Percentiles rank a stretch among this genome's conserved stretches.
Evolutionary conservation across 2,888 invertebrate species (phyloP).

Genomic region (Drosophila anomalipes): DNA sequence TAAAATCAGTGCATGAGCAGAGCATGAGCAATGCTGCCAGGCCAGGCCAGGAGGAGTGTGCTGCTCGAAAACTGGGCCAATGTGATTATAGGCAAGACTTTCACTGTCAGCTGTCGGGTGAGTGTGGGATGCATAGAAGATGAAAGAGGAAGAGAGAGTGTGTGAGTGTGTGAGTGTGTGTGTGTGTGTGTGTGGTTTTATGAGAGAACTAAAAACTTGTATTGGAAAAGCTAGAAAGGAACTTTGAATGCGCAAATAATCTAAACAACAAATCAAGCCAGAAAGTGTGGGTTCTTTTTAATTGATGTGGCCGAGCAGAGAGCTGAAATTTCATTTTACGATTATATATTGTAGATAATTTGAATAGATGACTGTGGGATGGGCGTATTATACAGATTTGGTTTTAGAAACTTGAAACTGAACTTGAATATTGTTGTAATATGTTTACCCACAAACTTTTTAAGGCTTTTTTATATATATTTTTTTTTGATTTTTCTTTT

Average conservation of each 20-base stretch:
- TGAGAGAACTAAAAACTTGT: constrained; percentile 37
- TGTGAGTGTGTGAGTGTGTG: constrained; percentile 12
- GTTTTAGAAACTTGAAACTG: not conserved
- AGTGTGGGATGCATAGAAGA: constrained; percentile 56
- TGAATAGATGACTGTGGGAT: not conserved
- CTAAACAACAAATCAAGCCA: not conserved
- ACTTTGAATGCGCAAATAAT: constrained; percentile 32
- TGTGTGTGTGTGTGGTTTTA: constrained; percentile 10
- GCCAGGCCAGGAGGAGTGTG: constrained; percentile 2
- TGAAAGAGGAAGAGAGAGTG: not conserved
- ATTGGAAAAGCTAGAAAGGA: constrained; percentile 51
- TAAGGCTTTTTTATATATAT: not conserved
- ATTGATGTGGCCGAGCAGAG: not conserved
- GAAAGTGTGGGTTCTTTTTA: constrained; percentile 30
- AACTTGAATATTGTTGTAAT: too few species aligned
- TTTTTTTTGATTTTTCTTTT: not conserved
- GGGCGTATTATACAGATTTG: not conserved
- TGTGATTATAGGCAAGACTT: constrained; percentile 73
- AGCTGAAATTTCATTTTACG: not conserved
- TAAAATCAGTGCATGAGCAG: constrained; percentile 37
- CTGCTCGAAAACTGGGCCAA: constrained; percentile 60
- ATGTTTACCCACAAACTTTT: not conserved
- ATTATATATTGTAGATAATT: not conserved
- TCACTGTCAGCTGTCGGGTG: constrained; percentile 60
- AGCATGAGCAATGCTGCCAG: constrained; percentile 28